Conservation (phyloP, 2,113 vertebrate species). For the Rhynchopsitta pachyrhyncha region DNA sequence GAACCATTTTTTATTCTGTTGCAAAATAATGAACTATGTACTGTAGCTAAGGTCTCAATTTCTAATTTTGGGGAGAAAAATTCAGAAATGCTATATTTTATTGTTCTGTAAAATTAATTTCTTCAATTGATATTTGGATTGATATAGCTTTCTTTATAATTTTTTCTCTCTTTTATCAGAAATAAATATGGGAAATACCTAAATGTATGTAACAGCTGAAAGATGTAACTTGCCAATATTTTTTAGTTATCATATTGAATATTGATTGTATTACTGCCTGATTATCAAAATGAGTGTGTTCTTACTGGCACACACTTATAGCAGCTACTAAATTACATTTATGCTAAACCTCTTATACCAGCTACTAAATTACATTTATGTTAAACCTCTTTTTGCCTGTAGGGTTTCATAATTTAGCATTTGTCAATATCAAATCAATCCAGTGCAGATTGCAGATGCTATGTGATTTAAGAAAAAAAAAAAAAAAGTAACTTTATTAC, state of each 20-base stretch:
- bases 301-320: conserved; percentile 5
- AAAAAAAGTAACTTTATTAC: neutral
- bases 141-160: neutral
- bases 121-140: neutral
- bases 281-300: conserved; percentile 40
- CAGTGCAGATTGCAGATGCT: conserved; percentile 24
- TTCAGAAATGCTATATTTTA: neutral
- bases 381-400: conserved; percentile 27
- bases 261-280: conserved; percentile 52
- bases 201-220: neutral
- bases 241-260: conserved; percentile 43
- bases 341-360: conserved; percentile 19
- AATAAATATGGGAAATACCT: neutral
- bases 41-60: neutral
- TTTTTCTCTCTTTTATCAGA: neutral
- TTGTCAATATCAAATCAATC: conserved; percentile 68
- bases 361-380: too few species aligned
- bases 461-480: neutral
- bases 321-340: conserved; percentile 62
- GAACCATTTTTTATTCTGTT: neutral
- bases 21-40: neutral
- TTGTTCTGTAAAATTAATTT: neutral
- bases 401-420: conserved; percentile 66
- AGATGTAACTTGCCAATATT: neutral
- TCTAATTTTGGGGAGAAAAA: neutral